Conservation (phyloP, 2,797 vertebrate species). For the Etheostoma perlongum region DNA sequence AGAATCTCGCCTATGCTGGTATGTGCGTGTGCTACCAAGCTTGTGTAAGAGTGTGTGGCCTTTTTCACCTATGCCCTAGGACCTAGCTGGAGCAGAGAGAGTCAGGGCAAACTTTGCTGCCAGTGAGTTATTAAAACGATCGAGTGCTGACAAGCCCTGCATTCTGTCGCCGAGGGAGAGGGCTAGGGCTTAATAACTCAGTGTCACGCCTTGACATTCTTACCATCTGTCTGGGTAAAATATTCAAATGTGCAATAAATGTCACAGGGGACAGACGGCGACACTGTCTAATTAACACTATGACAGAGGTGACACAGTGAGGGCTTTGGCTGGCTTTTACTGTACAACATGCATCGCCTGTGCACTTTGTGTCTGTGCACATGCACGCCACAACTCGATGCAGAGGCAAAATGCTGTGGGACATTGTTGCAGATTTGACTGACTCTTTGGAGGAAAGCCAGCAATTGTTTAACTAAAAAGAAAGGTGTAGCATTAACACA, state of each 20-base stretch:
- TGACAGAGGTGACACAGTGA: slow-evolving; percentile 85
- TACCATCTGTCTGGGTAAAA: slow-evolving; percentile 90
- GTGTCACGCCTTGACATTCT: slow-evolving; percentile 89
- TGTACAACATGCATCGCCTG: slow-evolving; percentile 63
- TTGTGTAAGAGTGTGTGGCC: neutral
- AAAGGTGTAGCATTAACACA: slow-evolving; percentile 53
- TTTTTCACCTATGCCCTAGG: slow-evolving; percentile 69
- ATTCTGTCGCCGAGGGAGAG: slow-evolving; percentile 79
- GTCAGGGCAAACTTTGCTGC: slow-evolving; percentile 76
- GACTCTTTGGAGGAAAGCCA: slow-evolving; percentile 65
- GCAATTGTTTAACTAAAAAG: slow-evolving; percentile 69
- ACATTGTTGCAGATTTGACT: slow-evolving; percentile 44
- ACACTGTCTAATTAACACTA: slow-evolving; percentile 88
- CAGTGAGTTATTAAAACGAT: slow-evolving; percentile 86
- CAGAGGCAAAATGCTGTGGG: slow-evolving; percentile 64
- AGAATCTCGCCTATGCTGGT: neutral
- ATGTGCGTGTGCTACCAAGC: neutral
- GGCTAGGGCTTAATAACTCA: slow-evolving; percentile 88
- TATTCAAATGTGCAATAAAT: slow-evolving; percentile 91
- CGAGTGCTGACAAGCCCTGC: slow-evolving; percentile 81
- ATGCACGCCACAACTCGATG: slow-evolving; percentile 11
- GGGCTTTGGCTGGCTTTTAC: slow-evolving; percentile 77
- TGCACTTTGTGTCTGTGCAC: slow-evolving; percentile 17
- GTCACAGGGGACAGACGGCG: slow-evolving; percentile 85
- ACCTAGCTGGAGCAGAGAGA: slow-evolving; percentile 62